Conservation (phyloP, 23 tunicate genomes). For the Halocynthia roretzi region DNA sequence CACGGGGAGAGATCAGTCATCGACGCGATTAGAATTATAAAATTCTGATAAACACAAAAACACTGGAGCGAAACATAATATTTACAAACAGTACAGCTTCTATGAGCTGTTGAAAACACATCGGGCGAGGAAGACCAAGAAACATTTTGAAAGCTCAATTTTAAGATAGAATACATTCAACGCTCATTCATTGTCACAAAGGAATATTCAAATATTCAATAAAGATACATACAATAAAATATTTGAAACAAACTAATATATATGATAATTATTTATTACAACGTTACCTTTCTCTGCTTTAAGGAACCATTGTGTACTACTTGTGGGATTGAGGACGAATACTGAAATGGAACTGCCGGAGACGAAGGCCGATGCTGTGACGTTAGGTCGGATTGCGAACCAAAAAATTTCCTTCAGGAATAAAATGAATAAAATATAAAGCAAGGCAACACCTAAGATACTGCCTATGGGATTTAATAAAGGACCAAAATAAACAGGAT, state of each 20-base stretch:
- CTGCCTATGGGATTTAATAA: not conserved
- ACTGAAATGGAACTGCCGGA: constrained; percentile 26
- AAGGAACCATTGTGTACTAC: constrained; percentile 1
- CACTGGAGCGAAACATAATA: too few relatives aligned
- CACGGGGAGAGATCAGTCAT: too few relatives aligned
- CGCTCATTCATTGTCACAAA: too few relatives aligned
- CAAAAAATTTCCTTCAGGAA: constrained; percentile 49
- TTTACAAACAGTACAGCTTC: too few relatives aligned
- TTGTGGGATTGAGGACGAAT: constrained; percentile 20
- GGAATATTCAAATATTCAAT: not conserved
- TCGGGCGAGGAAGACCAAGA: too few relatives aligned
- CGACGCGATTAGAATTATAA: too few relatives aligned
- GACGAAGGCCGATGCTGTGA: constrained; percentile 30
- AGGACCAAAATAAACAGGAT: too few relatives aligned
- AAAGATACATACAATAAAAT: not conserved
- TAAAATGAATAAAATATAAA: not conserved
- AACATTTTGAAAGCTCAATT: too few relatives aligned
- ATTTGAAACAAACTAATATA: too few relatives aligned
- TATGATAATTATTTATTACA: not conserved
- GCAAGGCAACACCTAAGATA: not conserved
- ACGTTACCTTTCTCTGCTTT: constrained; percentile 15
- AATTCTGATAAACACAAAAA: too few relatives aligned
- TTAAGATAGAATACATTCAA: too few relatives aligned
- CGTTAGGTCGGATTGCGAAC: constrained; percentile 58
- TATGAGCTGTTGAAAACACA: too few relatives aligned